Percentiles rank a stretch among this genome's conserved stretches.
These are phyloP conservation scores for Drosophila demipolita DNA, from an alignment of 2,888 invertebrate genomes.

Conservation along the genomic window DNA sequence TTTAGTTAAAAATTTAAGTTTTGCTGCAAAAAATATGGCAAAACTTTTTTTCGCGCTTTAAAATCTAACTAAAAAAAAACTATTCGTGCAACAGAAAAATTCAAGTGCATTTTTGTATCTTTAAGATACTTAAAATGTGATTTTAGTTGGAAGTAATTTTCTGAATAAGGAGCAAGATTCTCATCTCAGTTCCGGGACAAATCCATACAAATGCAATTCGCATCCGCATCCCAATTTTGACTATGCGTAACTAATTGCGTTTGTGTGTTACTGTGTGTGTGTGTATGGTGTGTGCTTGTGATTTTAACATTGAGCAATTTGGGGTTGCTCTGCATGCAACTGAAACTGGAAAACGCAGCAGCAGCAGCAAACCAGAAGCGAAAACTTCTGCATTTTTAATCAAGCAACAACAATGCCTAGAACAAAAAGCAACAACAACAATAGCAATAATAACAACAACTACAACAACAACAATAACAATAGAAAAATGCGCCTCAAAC, in stretches of 20 bases:
- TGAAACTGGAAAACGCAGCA: slow-evolving; percentile 49
- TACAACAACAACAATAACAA: slow-evolving; percentile 20
- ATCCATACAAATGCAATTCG: slow-evolving; percentile 45
- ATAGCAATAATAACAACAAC: slow-evolving; percentile 23
- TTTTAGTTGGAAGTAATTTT: background rate
- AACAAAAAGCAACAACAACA: slow-evolving; percentile 31
- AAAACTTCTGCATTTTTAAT: slow-evolving; percentile 69
- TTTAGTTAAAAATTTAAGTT: background rate
- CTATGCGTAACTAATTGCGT: slow-evolving; percentile 12
- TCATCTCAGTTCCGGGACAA: slow-evolving; percentile 40
- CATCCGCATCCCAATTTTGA: slow-evolving; percentile 25
- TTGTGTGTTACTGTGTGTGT: slow-evolving; percentile 14
- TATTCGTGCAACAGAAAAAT: background rate
- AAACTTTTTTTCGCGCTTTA: slow-evolving; percentile 1
- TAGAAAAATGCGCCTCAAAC: slow-evolving; percentile 34
- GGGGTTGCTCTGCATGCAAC: slow-evolving; percentile 57
- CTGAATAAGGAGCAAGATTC: background rate
- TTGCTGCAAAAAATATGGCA: background rate
- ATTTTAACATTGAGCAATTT: slow-evolving; percentile 26
- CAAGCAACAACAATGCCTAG: slow-evolving; percentile 63
- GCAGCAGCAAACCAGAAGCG: slow-evolving; percentile 10
- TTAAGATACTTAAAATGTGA: slow-evolving; percentile 17
- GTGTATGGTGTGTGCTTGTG: slow-evolving; percentile 21
- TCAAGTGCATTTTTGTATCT: slow-evolving; percentile 28
- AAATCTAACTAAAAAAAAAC: background rate